Percentiles rank a stretch among this genome's conserved stretches.
Evolutionary conservation across 2,888 invertebrate species (phyloP).

Genomic region (Scaptomyza reducta): DNA sequence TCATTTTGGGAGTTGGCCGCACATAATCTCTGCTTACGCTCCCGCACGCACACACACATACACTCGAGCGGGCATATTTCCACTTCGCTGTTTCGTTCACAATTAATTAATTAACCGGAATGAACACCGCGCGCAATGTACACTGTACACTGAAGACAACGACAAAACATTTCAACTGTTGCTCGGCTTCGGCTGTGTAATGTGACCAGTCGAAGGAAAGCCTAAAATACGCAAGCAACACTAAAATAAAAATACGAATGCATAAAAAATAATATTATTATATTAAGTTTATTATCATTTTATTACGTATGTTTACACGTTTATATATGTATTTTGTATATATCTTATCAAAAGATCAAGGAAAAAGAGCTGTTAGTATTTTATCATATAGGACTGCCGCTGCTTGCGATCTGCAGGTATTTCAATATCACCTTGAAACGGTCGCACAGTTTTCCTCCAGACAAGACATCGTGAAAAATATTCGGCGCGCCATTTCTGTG

Average conservation of each 20-base stretch:
- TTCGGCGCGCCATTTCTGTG: slow-evolving; percentile 68
- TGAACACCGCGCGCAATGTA: slow-evolving; percentile 36
- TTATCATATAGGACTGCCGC: slow-evolving; percentile 17
- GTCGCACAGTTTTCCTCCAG: slow-evolving; percentile 29
- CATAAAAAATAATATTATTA: neutral
- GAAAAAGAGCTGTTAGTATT: slow-evolving; percentile 7
- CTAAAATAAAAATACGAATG: neutral
- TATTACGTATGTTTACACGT: neutral
- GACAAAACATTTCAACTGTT: slow-evolving; percentile 49
- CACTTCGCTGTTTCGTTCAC: slow-evolving; percentile 58
- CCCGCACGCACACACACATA: slow-evolving; percentile 50
- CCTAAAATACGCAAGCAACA: neutral
- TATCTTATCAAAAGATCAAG: neutral
- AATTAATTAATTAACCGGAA: slow-evolving; percentile 68
- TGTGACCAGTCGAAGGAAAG: slow-evolving; percentile 32
- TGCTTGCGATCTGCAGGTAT: neutral
- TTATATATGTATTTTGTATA: neutral
- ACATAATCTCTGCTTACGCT: slow-evolving; percentile 64
- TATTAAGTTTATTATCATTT: neutral
- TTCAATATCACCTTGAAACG: slow-evolving; percentile 1
- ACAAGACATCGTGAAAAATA: slow-evolving; percentile 64
- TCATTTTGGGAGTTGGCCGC: slow-evolving; percentile 80
- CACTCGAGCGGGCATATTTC: slow-evolving; percentile 51
- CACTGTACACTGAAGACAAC: neutral
- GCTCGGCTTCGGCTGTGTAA: slow-evolving; percentile 33